These are phyloP conservation scores for Hypothenemus hampei DNA, from an alignment of 1,140 invertebrate genomes.

Conservation along the genomic window DNA sequence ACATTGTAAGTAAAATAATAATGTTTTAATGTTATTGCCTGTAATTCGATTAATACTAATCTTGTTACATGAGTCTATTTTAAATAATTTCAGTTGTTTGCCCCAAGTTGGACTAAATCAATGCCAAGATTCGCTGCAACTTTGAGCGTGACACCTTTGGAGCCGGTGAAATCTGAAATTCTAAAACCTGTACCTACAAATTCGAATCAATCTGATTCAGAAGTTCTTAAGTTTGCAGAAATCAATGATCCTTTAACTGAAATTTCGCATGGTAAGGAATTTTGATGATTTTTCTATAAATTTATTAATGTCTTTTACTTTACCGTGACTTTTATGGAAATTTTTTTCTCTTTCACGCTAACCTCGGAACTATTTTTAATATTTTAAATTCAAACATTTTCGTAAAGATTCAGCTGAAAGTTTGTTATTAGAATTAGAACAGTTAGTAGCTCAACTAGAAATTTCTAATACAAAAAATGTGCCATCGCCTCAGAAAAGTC, in stretches of 20 bases:
- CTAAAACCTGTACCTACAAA: conserved; percentile 28
- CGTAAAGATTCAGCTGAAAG: conserved; percentile 34
- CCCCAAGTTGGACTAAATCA: conserved; percentile 68
- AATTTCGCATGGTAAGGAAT: too few species aligned
- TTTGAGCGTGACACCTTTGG: conserved; percentile 65
- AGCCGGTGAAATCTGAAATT: conserved; percentile 60
- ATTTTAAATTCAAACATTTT: too few species aligned
- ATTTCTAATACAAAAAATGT: conserved; percentile 29
- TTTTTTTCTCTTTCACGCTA: too few species aligned
- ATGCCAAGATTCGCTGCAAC: conserved; percentile 77
- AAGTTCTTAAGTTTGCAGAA: too few species aligned
- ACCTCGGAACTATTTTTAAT: too few species aligned
- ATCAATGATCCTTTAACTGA: too few species aligned
- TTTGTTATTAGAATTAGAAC: conserved; percentile 42
- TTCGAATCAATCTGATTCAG: too few species aligned
- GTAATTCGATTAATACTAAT: neutral
- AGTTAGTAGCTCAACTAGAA: conserved; percentile 40
- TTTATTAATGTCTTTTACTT: too few species aligned
- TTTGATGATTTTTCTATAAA: too few species aligned
- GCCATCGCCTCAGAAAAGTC: conserved; percentile 19
- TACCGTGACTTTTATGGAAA: too few species aligned
- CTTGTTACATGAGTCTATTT: neutral
- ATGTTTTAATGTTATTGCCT: neutral
- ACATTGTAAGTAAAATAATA: conserved; percentile 65
- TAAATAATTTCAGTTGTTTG: conserved; percentile 65